Evolutionary conservation across 1,140 invertebrate genomes (phyloP).

Genomic region (Drosophila truncata): DNA sequence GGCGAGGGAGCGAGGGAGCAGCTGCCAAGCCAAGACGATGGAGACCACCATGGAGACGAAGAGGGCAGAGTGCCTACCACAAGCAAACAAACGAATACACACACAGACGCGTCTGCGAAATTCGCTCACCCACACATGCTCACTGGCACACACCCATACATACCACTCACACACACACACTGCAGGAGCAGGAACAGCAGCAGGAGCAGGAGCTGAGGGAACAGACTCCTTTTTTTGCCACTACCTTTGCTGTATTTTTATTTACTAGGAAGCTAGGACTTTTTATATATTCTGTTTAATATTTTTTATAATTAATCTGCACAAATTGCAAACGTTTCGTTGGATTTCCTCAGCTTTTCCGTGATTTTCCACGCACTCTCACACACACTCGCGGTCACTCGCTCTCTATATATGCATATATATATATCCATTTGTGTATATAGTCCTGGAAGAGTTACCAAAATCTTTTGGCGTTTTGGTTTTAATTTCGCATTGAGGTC

Average conservation of each 20-base stretch:
- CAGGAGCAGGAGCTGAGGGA: constrained; percentile 18
- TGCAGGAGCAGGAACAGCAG: constrained; percentile 51
- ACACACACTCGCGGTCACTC: constrained; percentile 27
- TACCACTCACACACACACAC: constrained; percentile 42
- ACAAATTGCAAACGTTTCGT: constrained; percentile 11
- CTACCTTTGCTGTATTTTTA: constrained; percentile 65
- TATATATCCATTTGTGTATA: background rate
- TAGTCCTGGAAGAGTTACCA: constrained; percentile 61
- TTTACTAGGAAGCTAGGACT: constrained; percentile 41
- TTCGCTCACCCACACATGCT: constrained; percentile 37
- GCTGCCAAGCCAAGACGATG: constrained; percentile 61
- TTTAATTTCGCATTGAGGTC: constrained; percentile 10
- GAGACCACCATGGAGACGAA: constrained; percentile 67
- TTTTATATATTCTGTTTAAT: background rate
- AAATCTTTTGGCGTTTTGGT: background rate
- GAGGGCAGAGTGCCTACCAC: constrained; percentile 57
- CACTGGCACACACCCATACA: constrained; percentile 32
- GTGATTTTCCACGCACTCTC: constrained; percentile 43
- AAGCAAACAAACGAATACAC: constrained; percentile 54
- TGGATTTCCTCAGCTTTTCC: constrained; percentile 20
- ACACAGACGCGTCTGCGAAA: constrained; percentile 39
- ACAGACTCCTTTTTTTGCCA: constrained; percentile 60
- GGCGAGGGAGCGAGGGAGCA: constrained; percentile 7
- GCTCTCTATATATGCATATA: constrained; percentile 50
- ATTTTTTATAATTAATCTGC: constrained; percentile 30